Base-by-base conservation (phyloP, 2,888 invertebrate genomes). In the Heliconius erato region DNA sequence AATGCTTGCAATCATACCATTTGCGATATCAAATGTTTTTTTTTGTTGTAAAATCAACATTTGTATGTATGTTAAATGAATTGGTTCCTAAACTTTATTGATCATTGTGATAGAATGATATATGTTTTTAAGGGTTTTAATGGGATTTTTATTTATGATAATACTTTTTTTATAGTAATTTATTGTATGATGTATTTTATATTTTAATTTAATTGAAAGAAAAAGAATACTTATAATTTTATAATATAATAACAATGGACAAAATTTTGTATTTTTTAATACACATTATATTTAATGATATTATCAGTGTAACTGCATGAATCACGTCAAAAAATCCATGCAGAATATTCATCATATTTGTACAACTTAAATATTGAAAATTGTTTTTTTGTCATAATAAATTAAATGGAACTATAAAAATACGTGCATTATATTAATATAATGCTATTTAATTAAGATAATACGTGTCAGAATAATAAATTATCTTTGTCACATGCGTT, bases 1-100 rank as follows among this genome's bases (percentile, higher is more conserved):
- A 72, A 72, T 72, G 83, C 85, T 80, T 79, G 83, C 86, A 85
- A 79, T 81, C 82, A 83, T 69, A 81, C 82, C 65, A 82, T 84
- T 82, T 79, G 84, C 84, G 82, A 85, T 82, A 81, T 77, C 76
- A 82, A 63, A 80, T 82, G 69, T 79, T 78, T 79, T 72, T 84
- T 80, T 77, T 81, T 72, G 82, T 78, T 83, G 67, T 76, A 79
- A 74, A 84, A 84, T 78, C 35, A 79, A 63, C 76, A 49, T 49
- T 26, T 72, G n/a, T 72, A 44, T 72, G 72, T 65, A 74, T 80
- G 68, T 76, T 78, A 71, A 78, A 65, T 28, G 19, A 49, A 65
- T 77, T 28, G 28, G 28, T 78, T 28, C 35, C 71, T 78, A 16
- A 71, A 81, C 44, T 71, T 77, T 72, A 63, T 63, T 63, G 54